Base-by-base conservation (phyloP, 2,113 vertebrate species). In the Chaetodon auriga region DNA sequence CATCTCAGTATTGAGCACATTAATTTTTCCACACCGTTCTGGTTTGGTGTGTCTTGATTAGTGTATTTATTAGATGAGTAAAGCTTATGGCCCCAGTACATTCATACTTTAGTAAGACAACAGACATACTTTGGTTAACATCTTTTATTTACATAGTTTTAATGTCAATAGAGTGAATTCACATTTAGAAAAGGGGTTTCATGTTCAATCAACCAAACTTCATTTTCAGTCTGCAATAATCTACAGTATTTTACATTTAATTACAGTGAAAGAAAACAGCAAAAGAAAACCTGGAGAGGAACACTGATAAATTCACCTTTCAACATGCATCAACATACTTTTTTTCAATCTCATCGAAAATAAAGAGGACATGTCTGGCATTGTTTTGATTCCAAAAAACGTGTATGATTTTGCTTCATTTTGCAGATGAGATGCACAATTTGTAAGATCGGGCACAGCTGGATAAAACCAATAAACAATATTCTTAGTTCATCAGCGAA, bases 191-290 rank as follows among this genome's bases (percentile, higher is more conserved):
- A 84, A 73, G 36, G 79, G 54, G 45, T 46, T 81, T 86, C 53
- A 83, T 49, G 16, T 74, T 55, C 45, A 55, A 41, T 3, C 19
- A 66, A 25, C 46, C 15, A 21, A 36, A 69, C 49, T 77, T 58
- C 15, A 74, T 85, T 85, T 83, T 51, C 45, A 64, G 49, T 87
- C 13, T 70, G 68, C 68, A 58, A 58, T 83, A 81, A 81, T 80
- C 38, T 87, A 92, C 84, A 92, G 76, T 90, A 89, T 88, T 83
- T 87, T 90, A 91, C 84, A 94, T 85, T 79, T 77, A 89, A 88
- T 89, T 89, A 87, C 84, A 91, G 64, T 45, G 54, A 53, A 8
- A 75, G 54, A 73, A 60, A 92, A 87, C 16, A 80, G 19, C 11
- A 71, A 57, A 84, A 75, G 46, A 61, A 25, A 51, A 9, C 72